These are phyloP conservation scores for Pseudomyrmex gracilis DNA, from an alignment of 1,140 invertebrate species.

Conservation along the genomic window DNA sequence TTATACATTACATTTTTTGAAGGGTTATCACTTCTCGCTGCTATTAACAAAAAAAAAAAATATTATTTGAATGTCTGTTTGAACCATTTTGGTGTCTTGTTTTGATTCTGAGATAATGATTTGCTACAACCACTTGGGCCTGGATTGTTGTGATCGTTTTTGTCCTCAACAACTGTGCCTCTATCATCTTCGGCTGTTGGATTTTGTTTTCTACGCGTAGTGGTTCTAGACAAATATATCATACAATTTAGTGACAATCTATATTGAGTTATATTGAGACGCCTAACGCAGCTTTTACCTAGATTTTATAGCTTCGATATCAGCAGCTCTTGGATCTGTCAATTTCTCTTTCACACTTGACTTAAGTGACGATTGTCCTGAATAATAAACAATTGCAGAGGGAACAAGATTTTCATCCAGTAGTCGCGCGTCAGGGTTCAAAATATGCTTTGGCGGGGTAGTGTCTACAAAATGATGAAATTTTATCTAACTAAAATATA, in stretches of 20 bases:
- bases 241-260: slow-evolving; percentile 13
- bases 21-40: background rate
- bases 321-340: slow-evolving; percentile 83
- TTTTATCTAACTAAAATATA: slow-evolving; percentile 26
- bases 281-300: slow-evolving; percentile 77
- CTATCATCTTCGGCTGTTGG: slow-evolving; percentile 1
- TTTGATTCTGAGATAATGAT: slow-evolving; percentile 59
- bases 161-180: slow-evolving; percentile 31
- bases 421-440: slow-evolving; percentile 87
- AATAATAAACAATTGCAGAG: slow-evolving; percentile 91
- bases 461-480: slow-evolving; percentile 86
- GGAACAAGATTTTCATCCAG: slow-evolving; percentile 91
- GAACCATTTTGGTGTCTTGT: slow-evolving; percentile 84
- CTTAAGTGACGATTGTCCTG: slow-evolving; percentile 82
- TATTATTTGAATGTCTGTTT: slow-evolving; percentile 70
- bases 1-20: slow-evolving; percentile 36
- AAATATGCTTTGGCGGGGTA: slow-evolving; percentile 90
- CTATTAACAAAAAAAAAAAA: slow-evolving; percentile 1
- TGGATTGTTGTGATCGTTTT: slow-evolving; percentile 49
- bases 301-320: slow-evolving; percentile 81
- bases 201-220: slow-evolving; percentile 38
- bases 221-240: slow-evolving; percentile 44
- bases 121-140: slow-evolving; percentile 64
- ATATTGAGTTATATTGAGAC: slow-evolving; percentile 7
- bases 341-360: slow-evolving; percentile 83